phyloP scores from a whole-genome alignment of 2,888 invertebrate species.

The Endotricha flammealis region DNA sequence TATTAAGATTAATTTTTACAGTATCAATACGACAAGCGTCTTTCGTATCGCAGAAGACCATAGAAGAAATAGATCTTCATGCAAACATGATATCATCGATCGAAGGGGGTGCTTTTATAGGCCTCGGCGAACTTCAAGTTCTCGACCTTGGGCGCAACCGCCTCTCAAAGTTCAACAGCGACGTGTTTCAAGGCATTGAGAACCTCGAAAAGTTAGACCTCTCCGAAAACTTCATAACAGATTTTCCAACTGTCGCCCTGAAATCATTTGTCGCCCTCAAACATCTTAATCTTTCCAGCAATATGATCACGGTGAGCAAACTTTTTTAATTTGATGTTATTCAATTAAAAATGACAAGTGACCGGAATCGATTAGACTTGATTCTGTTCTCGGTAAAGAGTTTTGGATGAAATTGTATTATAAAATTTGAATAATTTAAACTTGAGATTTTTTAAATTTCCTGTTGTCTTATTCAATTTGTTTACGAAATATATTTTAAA shows the following conservation, averaged over 20 bases:
- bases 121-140: conserved; percentile 81
- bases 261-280: conserved; percentile 83
- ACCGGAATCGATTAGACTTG: conserved; percentile 2
- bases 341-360: conserved; percentile 9
- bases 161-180: conserved; percentile 88
- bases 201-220: conserved; percentile 89
- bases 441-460: too few relatives aligned
- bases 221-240: conserved; percentile 90
- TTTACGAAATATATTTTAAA: too few relatives aligned
- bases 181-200: conserved; percentile 87
- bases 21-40: conserved; percentile 82
- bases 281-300: conserved; percentile 89
- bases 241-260: conserved; percentile 88
- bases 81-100: conserved; percentile 86
- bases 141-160: conserved; percentile 88
- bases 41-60: conserved; percentile 82
- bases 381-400: conserved; percentile 11
- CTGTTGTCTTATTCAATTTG: too few relatives aligned
- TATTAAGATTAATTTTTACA: conserved; percentile 44
- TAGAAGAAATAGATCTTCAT: conserved; percentile 88
- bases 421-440: too few relatives aligned
- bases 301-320: conserved; percentile 85
- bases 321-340: conserved; percentile 15
- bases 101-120: conserved; percentile 86
- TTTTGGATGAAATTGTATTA: conserved; percentile 5